Evolutionary conservation across 2,113 vertebrate genomes (phyloP).

Genomic region (Nyctereutes procyonoides): DNA sequence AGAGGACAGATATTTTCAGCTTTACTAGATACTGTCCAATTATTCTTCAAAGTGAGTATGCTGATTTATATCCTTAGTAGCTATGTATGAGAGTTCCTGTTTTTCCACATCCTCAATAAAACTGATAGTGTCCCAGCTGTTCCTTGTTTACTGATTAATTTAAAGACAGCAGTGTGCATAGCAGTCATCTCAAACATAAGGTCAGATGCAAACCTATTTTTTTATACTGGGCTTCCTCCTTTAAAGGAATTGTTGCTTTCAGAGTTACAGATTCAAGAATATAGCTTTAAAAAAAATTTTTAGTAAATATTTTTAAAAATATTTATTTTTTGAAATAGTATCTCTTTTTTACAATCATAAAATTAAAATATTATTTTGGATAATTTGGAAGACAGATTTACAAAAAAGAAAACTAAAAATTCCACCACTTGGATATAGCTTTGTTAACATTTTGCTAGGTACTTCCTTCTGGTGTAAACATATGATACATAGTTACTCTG

Average conservation of each 20-base stretch:
- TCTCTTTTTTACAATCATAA: not conserved
- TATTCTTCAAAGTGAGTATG: not conserved
- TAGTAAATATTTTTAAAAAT: not conserved
- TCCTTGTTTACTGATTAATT: slow-evolving; percentile 66
- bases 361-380: slow-evolving; percentile 48
- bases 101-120: slow-evolving; percentile 63
- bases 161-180: slow-evolving; percentile 61
- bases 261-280: not conserved
- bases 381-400: slow-evolving; percentile 36
- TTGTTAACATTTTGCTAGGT: slow-evolving; percentile 36
- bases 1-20: not conserved
- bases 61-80: not conserved
- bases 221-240: slow-evolving; percentile 18
- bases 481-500: not conserved
- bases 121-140: slow-evolving; percentile 69
- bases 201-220: not conserved
- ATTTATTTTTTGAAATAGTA: not conserved
- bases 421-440: not conserved
- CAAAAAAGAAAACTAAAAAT: slow-evolving; percentile 38
- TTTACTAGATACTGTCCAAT: not conserved
- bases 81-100: slow-evolving; percentile 41
- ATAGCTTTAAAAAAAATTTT: not conserved
- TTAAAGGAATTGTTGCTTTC: slow-evolving; percentile 50
- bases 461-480: not conserved
- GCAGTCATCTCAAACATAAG: slow-evolving; percentile 58